phyloP scores from a whole-genome alignment of 2,888 invertebrate species.

The Limenitis camilla region DNA sequence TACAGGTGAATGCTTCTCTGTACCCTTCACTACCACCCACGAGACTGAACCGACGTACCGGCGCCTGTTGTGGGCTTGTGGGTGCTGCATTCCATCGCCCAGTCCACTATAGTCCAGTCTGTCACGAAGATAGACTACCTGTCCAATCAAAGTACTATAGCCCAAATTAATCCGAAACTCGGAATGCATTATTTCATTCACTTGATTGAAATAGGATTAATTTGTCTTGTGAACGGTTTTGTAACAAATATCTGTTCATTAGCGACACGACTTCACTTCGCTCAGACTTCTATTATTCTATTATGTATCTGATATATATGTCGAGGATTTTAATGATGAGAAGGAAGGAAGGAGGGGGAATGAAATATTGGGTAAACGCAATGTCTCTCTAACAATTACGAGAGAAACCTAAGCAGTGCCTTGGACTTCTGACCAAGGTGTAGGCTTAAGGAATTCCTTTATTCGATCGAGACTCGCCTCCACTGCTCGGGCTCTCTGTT shows the following conservation, averaged over 20 bases:
- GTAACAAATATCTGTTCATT: not conserved
- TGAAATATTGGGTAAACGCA: too few relatives aligned
- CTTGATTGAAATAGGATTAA: conserved; percentile 12
- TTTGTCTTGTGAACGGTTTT: not conserved
- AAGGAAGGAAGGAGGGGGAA: too few relatives aligned
- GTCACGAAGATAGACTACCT: conserved; percentile 18
- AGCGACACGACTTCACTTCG: not conserved
- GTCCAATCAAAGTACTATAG: conserved; percentile 11
- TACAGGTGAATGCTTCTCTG: conserved; percentile 39
- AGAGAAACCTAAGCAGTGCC: too few relatives aligned
- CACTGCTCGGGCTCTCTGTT: too few relatives aligned
- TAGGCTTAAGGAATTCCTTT: too few relatives aligned
- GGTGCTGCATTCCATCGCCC: conserved; percentile 38
- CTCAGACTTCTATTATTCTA: too few relatives aligned
- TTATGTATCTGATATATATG: too few relatives aligned
- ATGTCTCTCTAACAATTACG: too few relatives aligned
- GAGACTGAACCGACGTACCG: conserved; percentile 27
- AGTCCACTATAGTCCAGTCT: conserved; percentile 10
- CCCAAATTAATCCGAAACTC: conserved; percentile 10
- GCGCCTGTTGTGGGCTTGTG: conserved; percentile 37
- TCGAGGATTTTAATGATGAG: too few relatives aligned
- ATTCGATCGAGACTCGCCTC: too few relatives aligned
- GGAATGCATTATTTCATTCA: conserved; percentile 9
- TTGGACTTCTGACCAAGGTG: too few relatives aligned
- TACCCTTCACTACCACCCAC: conserved; percentile 52